Evolutionary conservation across 2,888 invertebrate genomes (phyloP), one percentile per base, ranked within the genome.

Genomic region (Drosophila paranaensis): DNA sequence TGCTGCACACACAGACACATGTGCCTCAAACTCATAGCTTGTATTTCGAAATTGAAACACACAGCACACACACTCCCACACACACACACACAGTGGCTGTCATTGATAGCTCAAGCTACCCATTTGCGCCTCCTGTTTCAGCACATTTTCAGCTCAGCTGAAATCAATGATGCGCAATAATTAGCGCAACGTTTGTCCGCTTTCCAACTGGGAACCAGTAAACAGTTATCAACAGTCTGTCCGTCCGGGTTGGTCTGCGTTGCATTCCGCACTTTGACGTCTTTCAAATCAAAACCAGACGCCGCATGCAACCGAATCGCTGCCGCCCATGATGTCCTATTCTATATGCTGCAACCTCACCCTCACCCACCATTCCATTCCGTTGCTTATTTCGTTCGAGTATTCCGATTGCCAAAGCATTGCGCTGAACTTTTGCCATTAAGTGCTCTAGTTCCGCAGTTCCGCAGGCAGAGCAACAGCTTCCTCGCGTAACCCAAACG

Each of bases 161-260:
- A 73, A 90, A 77, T 83, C 86, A 81, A 83, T 86, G 86, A 81
- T 81, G 90, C 87, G 79, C 90, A 87, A 81, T 83, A 90, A 86
- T 86, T 90, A 86, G 89, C 89, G 71, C 87, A 73, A 48, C 82
- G 72, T 77, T 80, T 77, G 81, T 71, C 72, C 71, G 60, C 37
- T 53, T 51, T 35, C 42, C 43, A 25, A 35, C 56, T 56, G 56
- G 33, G 33, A 53, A 33, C 40, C 60, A 54, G 51, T 48, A 53
- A 45, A 57, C 60, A 76, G 55, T 57, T 67, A 55, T 53, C 65
- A 46, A 65, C 60, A 40, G 54, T 53, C 14, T 46, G 61, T 35
- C 60, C 33, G 39, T 62, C 40, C 40, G 45, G 13, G 8, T 25
- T 6, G 45, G 45, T 11, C 27, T 33, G 45, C 54, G 20, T 20